Percentiles rank a stretch among this genome's conserved stretches.
phyloP scores from a whole-genome alignment of 2,113 vertebrate species.

The Thamnaconus septentrionalis region DNA sequence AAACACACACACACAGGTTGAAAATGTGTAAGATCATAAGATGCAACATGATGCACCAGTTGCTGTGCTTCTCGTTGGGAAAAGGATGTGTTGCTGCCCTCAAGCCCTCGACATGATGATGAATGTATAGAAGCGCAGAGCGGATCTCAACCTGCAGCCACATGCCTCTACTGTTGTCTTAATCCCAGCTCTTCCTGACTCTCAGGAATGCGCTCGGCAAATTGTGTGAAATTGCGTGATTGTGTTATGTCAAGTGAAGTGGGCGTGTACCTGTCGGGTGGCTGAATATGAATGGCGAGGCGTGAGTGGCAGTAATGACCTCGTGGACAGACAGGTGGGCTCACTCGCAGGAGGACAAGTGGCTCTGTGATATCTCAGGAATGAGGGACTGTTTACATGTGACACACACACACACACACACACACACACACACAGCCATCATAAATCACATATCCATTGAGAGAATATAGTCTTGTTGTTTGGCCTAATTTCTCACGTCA shows the following conservation, averaged over 20 bases:
- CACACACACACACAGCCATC: conserved; percentile 15
- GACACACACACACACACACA: conserved; percentile 35
- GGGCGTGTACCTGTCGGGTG: background rate
- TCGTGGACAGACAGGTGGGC: conserved; percentile 31
- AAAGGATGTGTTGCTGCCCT: no score
- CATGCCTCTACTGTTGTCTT: conserved; percentile 44
- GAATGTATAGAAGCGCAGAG: conserved; percentile 7
- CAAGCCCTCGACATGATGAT: background rate
- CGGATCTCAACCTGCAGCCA: conserved; percentile 51
- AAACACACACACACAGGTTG: no score
- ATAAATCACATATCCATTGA: conserved; percentile 43
- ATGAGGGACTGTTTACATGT: conserved; percentile 66
- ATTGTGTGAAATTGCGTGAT: conserved; percentile 5
- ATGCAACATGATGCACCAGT: no score
- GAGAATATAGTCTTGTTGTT: conserved; percentile 13
- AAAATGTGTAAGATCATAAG: no score
- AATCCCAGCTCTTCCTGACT: conserved; percentile 21
- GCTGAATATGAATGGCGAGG: background rate
- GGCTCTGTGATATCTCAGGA: conserved; percentile 32
- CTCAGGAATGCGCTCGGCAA: conserved; percentile 43
- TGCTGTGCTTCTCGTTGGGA: no score
- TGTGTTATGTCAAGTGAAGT: background rate
- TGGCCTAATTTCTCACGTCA: conserved; percentile 34
- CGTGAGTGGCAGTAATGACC: conserved; percentile 28
- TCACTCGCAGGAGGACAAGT: conserved; percentile 35